Base-by-base conservation (phyloP, 2,113 vertebrate species). In the Pollimyrus isidori region DNA sequence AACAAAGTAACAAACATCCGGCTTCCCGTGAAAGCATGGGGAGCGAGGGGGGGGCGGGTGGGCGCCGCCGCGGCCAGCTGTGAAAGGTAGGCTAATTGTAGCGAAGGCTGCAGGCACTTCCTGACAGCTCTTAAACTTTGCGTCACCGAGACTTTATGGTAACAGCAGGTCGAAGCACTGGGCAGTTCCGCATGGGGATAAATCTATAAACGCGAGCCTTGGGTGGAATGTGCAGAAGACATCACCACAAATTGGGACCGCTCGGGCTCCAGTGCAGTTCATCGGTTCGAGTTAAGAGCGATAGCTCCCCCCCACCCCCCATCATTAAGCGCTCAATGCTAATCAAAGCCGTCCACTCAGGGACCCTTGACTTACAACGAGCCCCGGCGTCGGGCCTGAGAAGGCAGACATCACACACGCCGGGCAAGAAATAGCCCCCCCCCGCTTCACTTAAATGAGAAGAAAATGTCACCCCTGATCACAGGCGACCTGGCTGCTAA, bases 141-240 rank as follows among this genome's bases (percentile, higher is more conserved):
- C 85, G 91, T 92, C 92, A 89, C 90, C 93, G 92, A 93, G 93
- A 93, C 94, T 95, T 87, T 93, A 89, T 93, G 93, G 87, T 94
- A 94, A 94, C 92, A 89, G 91, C 91, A 89, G 93, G 93, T 96
- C 94, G 95, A 94, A 94, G 93, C 93, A 92, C 92, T 94, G 94
- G 90, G 91, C 93, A 91, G 93, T 94, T 92, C 88, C 91, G 89
- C 92, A 90, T 88, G 89, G 53, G 90, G 90, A 93, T 91, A 89
- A 92, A 90, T 90, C 90, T 65, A 89, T 89, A 90, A 93, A 92
- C 91, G 56, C 86, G 89, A 89, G 89, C 26, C 87, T 93, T 89
- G 53, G 23, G 86, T 83, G 86, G 52, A 89, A 86, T 90, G 85
- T 65, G 91, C 19, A 30, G 91, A 93, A 96, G 97, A 96, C 96